Percentiles rank a stretch among this genome's conserved stretches.
These are phyloP conservation scores for Lottia scabra DNA, from an alignment of 2,888 invertebrate species.

Conservation along the genomic window DNA sequence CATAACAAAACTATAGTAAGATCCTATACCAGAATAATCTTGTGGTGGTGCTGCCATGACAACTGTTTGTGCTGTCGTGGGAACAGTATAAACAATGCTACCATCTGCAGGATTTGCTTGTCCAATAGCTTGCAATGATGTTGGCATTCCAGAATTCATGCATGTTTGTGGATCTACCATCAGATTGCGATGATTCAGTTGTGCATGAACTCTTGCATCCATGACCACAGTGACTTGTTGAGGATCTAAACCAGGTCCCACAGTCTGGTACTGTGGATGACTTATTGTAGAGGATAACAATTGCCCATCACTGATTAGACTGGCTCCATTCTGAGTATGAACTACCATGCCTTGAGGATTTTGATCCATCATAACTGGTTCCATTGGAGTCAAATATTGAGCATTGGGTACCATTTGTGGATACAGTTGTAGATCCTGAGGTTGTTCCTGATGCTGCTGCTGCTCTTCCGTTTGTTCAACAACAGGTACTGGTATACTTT, in stretches of 20 bases:
- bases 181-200: not conserved
- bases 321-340: not conserved
- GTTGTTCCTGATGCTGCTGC: not conserved
- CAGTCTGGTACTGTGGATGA: not conserved
- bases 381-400: not conserved
- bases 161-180: not conserved
- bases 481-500: not conserved
- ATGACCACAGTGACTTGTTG: not conserved
- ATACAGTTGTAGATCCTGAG: not conserved
- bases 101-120: not conserved
- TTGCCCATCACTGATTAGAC: not conserved
- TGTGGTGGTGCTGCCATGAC: not conserved
- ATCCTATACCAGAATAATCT: not conserved
- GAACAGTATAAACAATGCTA: not conserved
- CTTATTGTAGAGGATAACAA: not conserved
- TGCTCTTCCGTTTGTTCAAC: not conserved
- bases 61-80: not conserved
- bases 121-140: not conserved
- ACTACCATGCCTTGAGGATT: not conserved
- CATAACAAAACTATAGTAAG: conserved; percentile 1
- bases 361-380: not conserved
- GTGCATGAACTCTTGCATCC: not conserved
- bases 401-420: not conserved
- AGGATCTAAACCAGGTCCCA: not conserved
- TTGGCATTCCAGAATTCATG: not conserved